A percentile compares a stretch with the other conserved stretches of the same genome.
Conservation (phyloP, 2,113 vertebrate genomes). For the Puffinus mauretanicus region DNA sequence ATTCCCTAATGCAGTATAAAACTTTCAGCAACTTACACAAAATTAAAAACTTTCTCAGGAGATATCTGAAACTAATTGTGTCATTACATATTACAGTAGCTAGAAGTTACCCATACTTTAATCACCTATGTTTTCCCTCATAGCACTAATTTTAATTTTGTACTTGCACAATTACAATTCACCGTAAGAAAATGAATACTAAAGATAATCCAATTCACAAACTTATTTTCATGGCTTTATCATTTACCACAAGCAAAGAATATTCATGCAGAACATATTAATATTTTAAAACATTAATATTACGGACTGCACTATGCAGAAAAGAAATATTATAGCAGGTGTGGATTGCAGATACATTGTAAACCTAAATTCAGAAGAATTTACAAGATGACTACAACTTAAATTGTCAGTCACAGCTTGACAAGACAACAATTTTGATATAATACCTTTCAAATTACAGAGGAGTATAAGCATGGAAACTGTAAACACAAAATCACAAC, state of each 20-base stretch:
- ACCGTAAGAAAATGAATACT: neutral
- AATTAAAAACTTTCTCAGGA: neutral
- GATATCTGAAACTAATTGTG: conserved; percentile 16
- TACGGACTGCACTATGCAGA: neutral
- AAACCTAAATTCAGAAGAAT: neutral
- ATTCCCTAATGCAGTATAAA: neutral
- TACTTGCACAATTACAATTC: conserved; percentile 4
- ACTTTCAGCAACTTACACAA: neutral
- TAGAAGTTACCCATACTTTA: conserved; percentile 9
- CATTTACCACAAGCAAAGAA: neutral
- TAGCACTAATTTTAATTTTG: conserved; percentile 6
- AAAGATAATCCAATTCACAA: neutral
- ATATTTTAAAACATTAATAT: neutral
- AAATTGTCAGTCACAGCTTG: neutral
- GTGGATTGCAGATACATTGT: neutral
- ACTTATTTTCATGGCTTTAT: neutral
- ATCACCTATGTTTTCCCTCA: neutral
- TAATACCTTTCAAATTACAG: neutral
- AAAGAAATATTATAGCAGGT: neutral
- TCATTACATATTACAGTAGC: neutral
- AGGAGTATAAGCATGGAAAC: neutral
- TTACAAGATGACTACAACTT: neutral
- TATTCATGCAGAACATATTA: neutral
- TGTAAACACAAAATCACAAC: neutral
- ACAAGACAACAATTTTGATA: neutral